Conservation (phyloP, 2,797 vertebrate species). For the Sebastes itinus region DNA sequence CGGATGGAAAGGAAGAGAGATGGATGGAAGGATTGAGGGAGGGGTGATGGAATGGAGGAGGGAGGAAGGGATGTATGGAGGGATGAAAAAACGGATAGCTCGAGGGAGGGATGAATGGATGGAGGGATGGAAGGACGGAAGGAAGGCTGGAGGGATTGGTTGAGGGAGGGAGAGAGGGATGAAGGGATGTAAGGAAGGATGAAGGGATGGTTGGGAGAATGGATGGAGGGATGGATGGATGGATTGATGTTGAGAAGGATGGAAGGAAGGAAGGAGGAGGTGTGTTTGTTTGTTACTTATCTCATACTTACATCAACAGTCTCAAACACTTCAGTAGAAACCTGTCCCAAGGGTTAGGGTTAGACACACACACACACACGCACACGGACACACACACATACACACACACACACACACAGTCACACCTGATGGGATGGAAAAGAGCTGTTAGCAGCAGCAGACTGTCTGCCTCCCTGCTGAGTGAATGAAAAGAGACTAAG, state of each 20-base stretch:
- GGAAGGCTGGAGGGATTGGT: background rate
- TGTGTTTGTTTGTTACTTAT: no score
- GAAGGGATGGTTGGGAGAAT: background rate
- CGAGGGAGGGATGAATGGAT: no score
- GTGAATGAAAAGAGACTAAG: background rate
- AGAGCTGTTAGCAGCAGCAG: background rate
- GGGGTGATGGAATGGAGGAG: fast-evolving
- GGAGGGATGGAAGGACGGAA: background rate
- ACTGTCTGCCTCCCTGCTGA: background rate
- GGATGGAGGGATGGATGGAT: background rate
- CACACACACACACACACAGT: background rate
- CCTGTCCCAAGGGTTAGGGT: no score
- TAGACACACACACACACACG: fast-evolving
- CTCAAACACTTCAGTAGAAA: no score
- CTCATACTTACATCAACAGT: no score
- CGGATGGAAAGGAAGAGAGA: background rate
- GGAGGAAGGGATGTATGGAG: background rate
- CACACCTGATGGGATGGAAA: background rate
- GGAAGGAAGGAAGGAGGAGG: background rate
- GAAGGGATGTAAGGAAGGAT: background rate
- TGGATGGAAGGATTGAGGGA: background rate
- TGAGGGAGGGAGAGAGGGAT: background rate
- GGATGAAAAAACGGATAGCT: no score
- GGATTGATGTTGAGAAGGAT: background rate
- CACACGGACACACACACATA: fast-evolving